Percentiles rank a stretch among this genome's conserved stretches.
These are phyloP conservation scores for Gymnoscopelus braueri DNA, from an alignment of 2,797 vertebrate genomes.

Conservation along the genomic window DNA sequence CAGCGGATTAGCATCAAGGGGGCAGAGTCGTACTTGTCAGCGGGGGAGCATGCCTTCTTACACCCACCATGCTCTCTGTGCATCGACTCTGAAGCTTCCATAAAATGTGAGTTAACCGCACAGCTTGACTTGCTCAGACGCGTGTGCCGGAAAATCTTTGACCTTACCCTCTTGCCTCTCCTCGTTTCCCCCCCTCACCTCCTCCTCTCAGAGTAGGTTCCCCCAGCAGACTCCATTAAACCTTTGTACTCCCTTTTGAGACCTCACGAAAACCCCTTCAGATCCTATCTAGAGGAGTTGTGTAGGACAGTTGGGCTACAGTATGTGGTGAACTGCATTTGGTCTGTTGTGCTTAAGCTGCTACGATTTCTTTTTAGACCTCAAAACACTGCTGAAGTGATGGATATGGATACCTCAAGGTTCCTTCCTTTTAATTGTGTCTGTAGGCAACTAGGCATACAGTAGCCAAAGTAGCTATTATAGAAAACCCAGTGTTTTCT, in stretches of 20 bases:
- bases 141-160: constrained; percentile 43
- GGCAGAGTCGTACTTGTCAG: constrained; percentile 46
- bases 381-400: no score
- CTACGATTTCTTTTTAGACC: no score
- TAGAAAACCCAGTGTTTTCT: no score
- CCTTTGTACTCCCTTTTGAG: constrained; percentile 47
- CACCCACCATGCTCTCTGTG: neutral
- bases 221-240: constrained; percentile 50
- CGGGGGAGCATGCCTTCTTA: constrained; percentile 10
- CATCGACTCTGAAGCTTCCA: constrained; percentile 18
- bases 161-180: constrained; percentile 50
- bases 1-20: constrained; percentile 81
- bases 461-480: no score
- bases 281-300: constrained; percentile 47
- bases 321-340: constrained; percentile 23
- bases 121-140: constrained; percentile 30
- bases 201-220: constrained; percentile 3
- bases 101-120: constrained; percentile 49
- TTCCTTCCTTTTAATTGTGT: no score
- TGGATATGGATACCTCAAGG: no score
- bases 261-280: constrained; percentile 48
- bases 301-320: neutral
- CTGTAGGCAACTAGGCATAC: no score
- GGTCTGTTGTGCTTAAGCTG: constrained; percentile 32
- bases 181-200: constrained; percentile 15